These are phyloP conservation scores for Merops nubicus DNA, from an alignment of 2,113 vertebrate genomes.

Conservation along the genomic window DNA sequence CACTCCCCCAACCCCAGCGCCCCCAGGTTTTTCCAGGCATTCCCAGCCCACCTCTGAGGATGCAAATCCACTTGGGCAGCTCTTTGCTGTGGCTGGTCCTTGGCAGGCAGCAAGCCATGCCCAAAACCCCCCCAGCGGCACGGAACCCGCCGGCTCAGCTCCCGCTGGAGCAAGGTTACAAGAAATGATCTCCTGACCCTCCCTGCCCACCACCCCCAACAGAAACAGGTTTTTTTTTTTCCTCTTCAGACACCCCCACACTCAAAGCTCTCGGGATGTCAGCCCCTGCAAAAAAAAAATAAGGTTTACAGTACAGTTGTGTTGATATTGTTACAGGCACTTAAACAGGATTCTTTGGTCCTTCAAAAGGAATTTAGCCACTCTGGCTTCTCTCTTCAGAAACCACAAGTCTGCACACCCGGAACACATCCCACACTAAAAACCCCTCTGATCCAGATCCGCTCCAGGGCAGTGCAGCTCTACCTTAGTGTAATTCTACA, in stretches of 20 bases:
- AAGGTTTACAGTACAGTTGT: conserved; percentile 69
- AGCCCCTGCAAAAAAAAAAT: conserved; percentile 10
- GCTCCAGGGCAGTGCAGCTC: conserved; percentile 67
- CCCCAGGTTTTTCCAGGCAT: not conserved
- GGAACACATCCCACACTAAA: conserved; percentile 32
- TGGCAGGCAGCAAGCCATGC: not conserved
- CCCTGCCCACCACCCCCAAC: not conserved
- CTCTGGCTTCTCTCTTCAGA: conserved; percentile 62
- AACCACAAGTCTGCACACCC: conserved; percentile 68
- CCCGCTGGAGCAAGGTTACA: not conserved
- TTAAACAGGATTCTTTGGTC: conserved; percentile 76
- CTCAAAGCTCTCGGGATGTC: conserved; percentile 35
- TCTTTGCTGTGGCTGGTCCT: not conserved
- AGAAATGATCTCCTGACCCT: conserved; percentile 47
- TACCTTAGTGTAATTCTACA: conserved; percentile 57
- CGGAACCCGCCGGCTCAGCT: not conserved
- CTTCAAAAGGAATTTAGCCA: conserved; percentile 71
- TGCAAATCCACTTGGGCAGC: not conserved
- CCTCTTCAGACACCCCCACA: conserved; percentile 22
- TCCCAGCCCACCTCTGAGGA: not conserved
- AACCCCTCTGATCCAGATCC: not conserved
- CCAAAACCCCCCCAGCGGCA: not conserved
- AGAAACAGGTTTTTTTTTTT: no score
- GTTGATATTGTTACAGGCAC: conserved; percentile 73
- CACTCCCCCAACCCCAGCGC: not conserved